These are phyloP conservation scores for Megalops cyprinoides DNA, from an alignment of 2,797 vertebrate species.

Conservation along the genomic window DNA sequence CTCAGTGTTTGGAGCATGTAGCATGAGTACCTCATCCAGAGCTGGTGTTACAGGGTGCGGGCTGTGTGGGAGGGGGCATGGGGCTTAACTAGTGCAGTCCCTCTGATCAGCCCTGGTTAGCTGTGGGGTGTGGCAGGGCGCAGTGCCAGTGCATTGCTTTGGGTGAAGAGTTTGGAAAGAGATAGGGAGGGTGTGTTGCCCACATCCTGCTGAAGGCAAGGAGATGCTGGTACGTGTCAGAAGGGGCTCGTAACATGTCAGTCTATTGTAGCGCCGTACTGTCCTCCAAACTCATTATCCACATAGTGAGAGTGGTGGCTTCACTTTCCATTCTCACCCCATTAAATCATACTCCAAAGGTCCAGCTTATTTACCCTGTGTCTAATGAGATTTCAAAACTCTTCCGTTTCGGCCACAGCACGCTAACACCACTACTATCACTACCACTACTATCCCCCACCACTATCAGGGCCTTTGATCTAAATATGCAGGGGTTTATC, in stretches of 20 bases:
- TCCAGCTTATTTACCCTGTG: neutral
- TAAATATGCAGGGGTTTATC: conserved; percentile 6
- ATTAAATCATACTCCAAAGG: neutral
- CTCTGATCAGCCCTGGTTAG: no score
- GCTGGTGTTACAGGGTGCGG: no score
- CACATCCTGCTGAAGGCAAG: neutral
- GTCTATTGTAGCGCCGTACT: no score
- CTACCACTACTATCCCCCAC: no score
- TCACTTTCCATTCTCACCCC: conserved; percentile 3
- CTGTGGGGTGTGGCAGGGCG: neutral
- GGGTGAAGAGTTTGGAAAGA: neutral
- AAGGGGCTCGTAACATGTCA: neutral
- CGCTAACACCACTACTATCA: no score
- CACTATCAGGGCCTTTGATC: neutral
- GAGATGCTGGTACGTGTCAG: neutral
- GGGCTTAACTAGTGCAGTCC: no score
- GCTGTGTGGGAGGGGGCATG: no score
- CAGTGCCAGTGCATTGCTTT: neutral
- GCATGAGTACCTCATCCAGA: no score
- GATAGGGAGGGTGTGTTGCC: neutral
- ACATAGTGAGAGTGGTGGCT: neutral
- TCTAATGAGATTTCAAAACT: conserved; percentile 22
- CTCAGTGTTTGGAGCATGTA: no score
- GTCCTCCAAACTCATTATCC: neutral
- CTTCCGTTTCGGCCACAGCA: neutral